phyloP scores from a whole-genome alignment of 2,888 invertebrate genomes.

The Tetropium fuscum region DNA sequence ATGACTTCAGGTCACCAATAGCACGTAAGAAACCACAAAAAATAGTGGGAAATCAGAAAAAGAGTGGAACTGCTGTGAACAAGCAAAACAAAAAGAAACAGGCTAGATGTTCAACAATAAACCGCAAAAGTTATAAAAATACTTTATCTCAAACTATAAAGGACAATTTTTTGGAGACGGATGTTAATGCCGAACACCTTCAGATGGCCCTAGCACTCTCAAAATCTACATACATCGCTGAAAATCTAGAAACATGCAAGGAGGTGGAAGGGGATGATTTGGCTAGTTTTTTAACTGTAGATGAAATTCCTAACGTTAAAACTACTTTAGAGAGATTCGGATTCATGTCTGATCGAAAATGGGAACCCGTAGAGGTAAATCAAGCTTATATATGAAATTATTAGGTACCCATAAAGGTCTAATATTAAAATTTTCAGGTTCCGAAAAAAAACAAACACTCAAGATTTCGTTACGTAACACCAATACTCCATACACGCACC shows the following conservation, averaged over 20 bases:
- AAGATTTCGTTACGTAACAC: conserved; percentile 59
- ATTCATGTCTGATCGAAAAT: conserved; percentile 63
- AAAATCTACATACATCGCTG: conserved; percentile 66
- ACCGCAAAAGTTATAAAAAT: conserved; percentile 57
- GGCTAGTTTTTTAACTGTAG: conserved; percentile 28
- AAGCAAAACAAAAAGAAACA: conserved; percentile 25
- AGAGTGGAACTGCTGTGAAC: background rate
- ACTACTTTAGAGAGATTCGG: conserved; percentile 74
- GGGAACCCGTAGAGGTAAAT: conserved; percentile 28
- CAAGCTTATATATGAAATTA: background rate
- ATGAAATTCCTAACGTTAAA: conserved; percentile 60
- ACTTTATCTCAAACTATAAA: conserved; percentile 66
- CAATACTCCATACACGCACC: conserved; percentile 57
- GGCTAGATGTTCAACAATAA: conserved; percentile 27
- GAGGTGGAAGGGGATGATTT: conserved; percentile 33
- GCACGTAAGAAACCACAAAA: conserved; percentile 43
- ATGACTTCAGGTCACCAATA: conserved; percentile 57
- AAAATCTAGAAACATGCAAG: conserved; percentile 32
- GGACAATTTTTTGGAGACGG: conserved; percentile 66
- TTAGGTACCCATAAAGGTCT: background rate
- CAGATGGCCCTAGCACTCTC: conserved; percentile 77
- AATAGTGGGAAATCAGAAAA: conserved; percentile 37
- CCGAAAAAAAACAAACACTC: conserved; percentile 52
- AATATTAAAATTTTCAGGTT: conserved; percentile 40
- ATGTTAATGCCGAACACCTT: conserved; percentile 74